A percentile compares a stretch with the other conserved stretches of the same genome.
Evolutionary conservation across 1,140 invertebrate genomes (phyloP).

Genomic region (Hyles euphorbiae): DNA sequence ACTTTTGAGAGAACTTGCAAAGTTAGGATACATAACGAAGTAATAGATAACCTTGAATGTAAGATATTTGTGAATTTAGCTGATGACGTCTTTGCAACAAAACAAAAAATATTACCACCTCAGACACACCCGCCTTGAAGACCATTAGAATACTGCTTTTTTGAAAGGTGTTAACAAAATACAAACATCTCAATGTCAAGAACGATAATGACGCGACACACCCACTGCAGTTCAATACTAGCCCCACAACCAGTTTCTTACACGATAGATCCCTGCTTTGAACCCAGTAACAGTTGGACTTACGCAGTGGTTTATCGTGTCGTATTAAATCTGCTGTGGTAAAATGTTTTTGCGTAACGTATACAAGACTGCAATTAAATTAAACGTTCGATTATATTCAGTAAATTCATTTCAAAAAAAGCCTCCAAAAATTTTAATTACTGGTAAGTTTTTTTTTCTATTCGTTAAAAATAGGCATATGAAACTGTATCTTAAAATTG

Average conservation of each 20-base stretch:
- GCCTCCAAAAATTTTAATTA: slow-evolving; percentile 74
- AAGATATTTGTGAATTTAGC: too few relatives aligned
- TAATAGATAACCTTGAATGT: too few relatives aligned
- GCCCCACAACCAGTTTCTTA: slow-evolving; percentile 36
- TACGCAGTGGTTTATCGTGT: slow-evolving; percentile 37
- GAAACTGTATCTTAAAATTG: too few relatives aligned
- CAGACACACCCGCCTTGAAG: too few relatives aligned
- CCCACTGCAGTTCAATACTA: slow-evolving; percentile 7
- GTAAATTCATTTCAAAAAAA: slow-evolving; percentile 26
- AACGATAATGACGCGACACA: not conserved
- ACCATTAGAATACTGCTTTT: too few relatives aligned
- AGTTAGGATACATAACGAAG: too few relatives aligned
- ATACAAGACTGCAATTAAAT: slow-evolving; percentile 24
- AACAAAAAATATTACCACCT: too few relatives aligned
- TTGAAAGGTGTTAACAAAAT: too few relatives aligned
- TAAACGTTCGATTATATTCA: slow-evolving; percentile 38
- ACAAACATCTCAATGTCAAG: too few relatives aligned
- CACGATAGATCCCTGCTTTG: slow-evolving; percentile 20
- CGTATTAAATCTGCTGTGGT: slow-evolving; percentile 7
- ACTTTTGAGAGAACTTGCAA: too few relatives aligned
- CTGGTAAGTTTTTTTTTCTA: slow-evolving; percentile 58
- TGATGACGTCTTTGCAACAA: too few relatives aligned
- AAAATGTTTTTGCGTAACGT: slow-evolving; percentile 41
- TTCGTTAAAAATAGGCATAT: not conserved
- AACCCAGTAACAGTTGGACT: slow-evolving; percentile 33